Evolutionary conservation across 2,113 vertebrate species (phyloP).

Genomic region (Lichenostomus cassidix): DNA sequence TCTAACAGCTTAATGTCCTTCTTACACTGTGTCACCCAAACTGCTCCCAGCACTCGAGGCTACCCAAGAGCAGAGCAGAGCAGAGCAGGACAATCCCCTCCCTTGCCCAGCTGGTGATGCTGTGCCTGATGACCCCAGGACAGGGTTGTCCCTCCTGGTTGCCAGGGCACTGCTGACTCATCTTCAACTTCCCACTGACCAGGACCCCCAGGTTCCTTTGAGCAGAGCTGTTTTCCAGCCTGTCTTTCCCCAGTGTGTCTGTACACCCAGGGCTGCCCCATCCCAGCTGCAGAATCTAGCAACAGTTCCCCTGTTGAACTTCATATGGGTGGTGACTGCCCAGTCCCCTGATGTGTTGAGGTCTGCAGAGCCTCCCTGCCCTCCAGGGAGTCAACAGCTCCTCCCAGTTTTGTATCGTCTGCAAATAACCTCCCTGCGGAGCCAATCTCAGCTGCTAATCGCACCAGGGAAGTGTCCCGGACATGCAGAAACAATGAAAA

Average conservation of each 20-base stretch:
- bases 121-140: neutral
- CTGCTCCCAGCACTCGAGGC: neutral
- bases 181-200: accelerated
- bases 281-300: neutral
- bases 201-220: neutral
- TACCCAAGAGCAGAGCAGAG: neutral
- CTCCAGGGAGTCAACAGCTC: neutral
- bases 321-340: neutral
- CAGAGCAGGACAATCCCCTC: neutral
- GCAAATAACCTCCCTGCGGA: neutral
- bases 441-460: neutral
- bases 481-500: neutral
- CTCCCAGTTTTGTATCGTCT: neutral
- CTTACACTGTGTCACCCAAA: neutral
- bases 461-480: neutral
- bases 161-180: neutral
- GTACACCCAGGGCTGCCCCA: neutral
- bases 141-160: neutral
- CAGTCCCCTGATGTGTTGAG: neutral
- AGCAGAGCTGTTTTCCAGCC: accelerated
- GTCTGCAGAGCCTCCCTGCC: neutral
- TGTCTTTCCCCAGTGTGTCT: neutral
- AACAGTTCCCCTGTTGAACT: no score
- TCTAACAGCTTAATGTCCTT: neutral
- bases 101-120: accelerated